These are phyloP conservation scores for Porites evermanni DNA, from an alignment of 92 coral and sea anemone species.

Conservation along the genomic window DNA sequence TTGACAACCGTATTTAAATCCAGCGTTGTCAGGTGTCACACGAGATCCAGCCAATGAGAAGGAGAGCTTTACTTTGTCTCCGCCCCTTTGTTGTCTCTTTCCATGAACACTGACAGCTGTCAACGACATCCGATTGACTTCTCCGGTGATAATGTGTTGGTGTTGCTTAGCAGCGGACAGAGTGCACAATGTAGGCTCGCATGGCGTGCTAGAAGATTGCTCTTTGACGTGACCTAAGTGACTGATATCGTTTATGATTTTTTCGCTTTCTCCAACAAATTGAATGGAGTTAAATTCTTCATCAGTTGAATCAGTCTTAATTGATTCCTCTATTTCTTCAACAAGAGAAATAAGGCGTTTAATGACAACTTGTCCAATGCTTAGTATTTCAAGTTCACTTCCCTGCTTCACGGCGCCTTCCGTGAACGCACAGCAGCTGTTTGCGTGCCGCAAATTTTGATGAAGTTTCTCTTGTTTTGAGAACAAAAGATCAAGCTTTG, in stretches of 20 bases:
- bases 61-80: slow-evolving; percentile 66
- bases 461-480: slow-evolving; percentile 52
- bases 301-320: not conserved
- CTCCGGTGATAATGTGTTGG: slow-evolving; percentile 68
- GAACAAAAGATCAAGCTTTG: slow-evolving; percentile 60
- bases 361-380: slow-evolving; percentile 62
- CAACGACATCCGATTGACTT: slow-evolving; percentile 70
- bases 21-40: slow-evolving; percentile 61
- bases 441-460: slow-evolving; percentile 48
- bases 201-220: slow-evolving; percentile 43
- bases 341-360: slow-evolving; percentile 51
- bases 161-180: slow-evolving; percentile 42
- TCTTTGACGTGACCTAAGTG: slow-evolving; percentile 44
- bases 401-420: slow-evolving; percentile 68
- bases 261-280: slow-evolving; percentile 39
- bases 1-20: slow-evolving; percentile 67
- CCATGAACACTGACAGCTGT: slow-evolving; percentile 76
- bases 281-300: slow-evolving; percentile 5
- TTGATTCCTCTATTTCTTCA: slow-evolving; percentile 41
- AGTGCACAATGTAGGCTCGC: slow-evolving; percentile 69
- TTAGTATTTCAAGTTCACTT: slow-evolving; percentile 64
- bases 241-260: slow-evolving; percentile 25
- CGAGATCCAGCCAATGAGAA: slow-evolving; percentile 44
- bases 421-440: slow-evolving; percentile 64
- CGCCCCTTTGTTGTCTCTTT: slow-evolving; percentile 68